Evolutionary conservation across 64 coral and sea anemone genomes (phyloP).

Genomic region (Montipora capricornis): DNA sequence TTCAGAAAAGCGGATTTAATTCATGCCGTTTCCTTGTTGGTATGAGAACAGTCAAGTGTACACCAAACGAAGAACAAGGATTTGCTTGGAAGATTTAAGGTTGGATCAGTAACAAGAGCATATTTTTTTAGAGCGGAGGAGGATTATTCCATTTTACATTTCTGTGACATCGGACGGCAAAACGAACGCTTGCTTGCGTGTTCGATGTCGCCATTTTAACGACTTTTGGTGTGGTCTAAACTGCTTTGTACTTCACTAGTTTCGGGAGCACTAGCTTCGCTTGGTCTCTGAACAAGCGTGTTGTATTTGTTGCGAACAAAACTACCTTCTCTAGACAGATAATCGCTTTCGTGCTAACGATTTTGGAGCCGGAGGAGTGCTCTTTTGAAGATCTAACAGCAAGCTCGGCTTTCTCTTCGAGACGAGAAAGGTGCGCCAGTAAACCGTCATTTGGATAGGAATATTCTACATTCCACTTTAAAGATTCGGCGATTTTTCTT

Average conservation of each 20-base stretch:
- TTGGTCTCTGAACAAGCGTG: background rate
- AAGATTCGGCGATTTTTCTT: conserved; percentile 5
- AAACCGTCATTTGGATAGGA: conserved; percentile 27
- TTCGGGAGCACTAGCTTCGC: conserved; percentile 1
- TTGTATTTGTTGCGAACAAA: background rate
- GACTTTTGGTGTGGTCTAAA: conserved; percentile 74
- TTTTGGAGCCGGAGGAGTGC: background rate
- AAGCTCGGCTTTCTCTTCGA: conserved; percentile 11
- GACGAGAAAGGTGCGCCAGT: conserved; percentile 2
- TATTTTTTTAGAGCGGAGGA: background rate
- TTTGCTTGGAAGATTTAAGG: background rate
- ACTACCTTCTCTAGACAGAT: background rate
- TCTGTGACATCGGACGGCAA: conserved; percentile 20
- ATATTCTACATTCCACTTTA: background rate
- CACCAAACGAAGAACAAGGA: background rate
- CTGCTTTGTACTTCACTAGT: conserved; percentile 45
- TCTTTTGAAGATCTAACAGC: background rate
- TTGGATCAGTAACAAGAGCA: background rate
- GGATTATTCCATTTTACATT: conserved; percentile 14
- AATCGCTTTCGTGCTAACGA: background rate
- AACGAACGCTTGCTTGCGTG: conserved; percentile 64
- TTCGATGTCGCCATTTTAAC: conserved; percentile 98
- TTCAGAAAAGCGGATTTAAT: conserved; percentile 38
- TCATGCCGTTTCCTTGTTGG: conserved; percentile 22
- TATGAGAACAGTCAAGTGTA: conserved; percentile 15